Evolutionary conservation across 2,797 vertebrate genomes (phyloP).

Genomic region (Hippoglossus hippoglossus): DNA sequence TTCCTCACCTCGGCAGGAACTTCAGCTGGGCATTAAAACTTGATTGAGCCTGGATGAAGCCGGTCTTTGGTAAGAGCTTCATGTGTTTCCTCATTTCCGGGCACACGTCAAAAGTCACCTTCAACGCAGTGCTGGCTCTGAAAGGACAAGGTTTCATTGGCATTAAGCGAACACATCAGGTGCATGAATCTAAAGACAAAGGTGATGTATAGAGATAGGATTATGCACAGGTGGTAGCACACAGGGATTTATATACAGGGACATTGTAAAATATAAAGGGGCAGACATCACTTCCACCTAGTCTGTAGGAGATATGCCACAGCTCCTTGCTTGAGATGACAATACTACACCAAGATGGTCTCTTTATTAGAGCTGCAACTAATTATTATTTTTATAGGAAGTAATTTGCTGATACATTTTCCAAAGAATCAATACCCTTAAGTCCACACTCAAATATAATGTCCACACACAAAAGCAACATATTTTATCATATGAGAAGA

Average conservation of each 20-base stretch:
- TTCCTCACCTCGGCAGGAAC: constrained; percentile 91
- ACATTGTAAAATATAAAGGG: not conserved
- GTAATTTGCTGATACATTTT: not conserved
- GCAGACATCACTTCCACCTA: not conserved
- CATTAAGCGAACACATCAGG: constrained; percentile 6
- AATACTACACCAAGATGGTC: not conserved
- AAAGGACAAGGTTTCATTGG: constrained; percentile 47
- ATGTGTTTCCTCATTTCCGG: constrained; percentile 89
- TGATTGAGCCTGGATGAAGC: constrained; percentile 88
- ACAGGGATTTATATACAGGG: not conserved
- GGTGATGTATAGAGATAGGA: not conserved
- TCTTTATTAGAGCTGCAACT: not conserved
- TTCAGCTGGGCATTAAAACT: constrained; percentile 88
- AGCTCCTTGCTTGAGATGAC: not conserved
- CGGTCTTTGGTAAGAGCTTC: constrained; percentile 89
- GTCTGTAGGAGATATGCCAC: not conserved
- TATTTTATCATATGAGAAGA: not conserved
- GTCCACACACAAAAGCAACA: too few relatives aligned
- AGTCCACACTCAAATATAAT: too few relatives aligned
- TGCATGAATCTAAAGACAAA: not conserved
- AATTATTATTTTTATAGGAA: not conserved
- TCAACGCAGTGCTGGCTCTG: constrained; percentile 87
- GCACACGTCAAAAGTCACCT: constrained; percentile 90
- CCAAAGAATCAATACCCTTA: too few relatives aligned
- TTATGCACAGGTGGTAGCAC: not conserved